Conservation (phyloP, 1,140 invertebrate species). For the Caenorhabditis latens region DNA sequence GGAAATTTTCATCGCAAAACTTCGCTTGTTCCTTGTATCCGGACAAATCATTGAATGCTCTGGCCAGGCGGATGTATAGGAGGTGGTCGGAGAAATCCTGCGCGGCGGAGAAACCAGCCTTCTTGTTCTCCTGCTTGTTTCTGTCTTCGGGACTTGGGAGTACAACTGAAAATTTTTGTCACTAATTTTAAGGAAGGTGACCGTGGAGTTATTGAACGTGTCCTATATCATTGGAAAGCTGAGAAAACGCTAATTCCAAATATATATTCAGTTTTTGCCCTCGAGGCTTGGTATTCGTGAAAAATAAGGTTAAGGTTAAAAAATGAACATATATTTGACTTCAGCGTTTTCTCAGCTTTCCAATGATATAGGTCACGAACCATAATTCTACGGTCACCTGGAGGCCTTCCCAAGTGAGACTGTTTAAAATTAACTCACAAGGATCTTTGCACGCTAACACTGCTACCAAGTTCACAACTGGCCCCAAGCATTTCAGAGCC, state of each 20-base stretch:
- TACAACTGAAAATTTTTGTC: conserved; percentile 67
- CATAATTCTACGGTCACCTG: no score
- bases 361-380: no score
- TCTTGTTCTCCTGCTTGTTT: conserved; percentile 80
- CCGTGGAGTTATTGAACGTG: no score
- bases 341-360: no score
- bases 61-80: conserved; percentile 82
- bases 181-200: no score
- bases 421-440: conserved; percentile 79
- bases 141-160: conserved; percentile 71
- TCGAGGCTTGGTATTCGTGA: no score
- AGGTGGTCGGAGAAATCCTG: conserved; percentile 92
- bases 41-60: neutral
- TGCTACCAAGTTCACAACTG: conserved; percentile 91
- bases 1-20: conserved; percentile 34
- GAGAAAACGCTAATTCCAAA: no score
- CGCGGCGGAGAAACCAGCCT: conserved; percentile 81
- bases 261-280: no score
- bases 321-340: no score
- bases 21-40: neutral
- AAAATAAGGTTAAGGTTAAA: no score
- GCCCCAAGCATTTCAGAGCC: conserved; percentile 92
- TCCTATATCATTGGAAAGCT: no score
- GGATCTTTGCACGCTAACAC: conserved; percentile 86
- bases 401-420: no score